Base-by-base conservation (phyloP, 2,888 invertebrate species). In the Steinernema hermaphroditum region DNA sequence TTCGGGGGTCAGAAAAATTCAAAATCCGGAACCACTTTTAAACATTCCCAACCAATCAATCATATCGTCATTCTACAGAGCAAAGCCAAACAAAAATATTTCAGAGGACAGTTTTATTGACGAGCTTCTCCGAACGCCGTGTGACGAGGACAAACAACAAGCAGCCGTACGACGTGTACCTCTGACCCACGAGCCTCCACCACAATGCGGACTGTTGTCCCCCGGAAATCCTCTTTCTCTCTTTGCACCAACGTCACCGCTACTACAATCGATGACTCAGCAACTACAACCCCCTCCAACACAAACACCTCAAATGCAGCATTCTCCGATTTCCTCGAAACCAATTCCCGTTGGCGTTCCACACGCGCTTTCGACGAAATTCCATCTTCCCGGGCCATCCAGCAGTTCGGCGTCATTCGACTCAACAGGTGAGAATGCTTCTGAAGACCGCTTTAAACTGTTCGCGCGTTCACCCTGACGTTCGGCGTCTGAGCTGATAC, bases 21-120 rank as follows among this genome's bases (percentile, higher is more conserved):
- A 29, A 62, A 62, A 62, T 62, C 62, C 62, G 62, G 62, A 62
- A 62, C 50, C 9, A 12, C 34, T 37, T 70, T 71, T 37, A 19
- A 19, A 74, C 24, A 2, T 27, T 12, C 16, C n/a, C 27, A 69
- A n/a, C 37, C 62, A n/a, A 62, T 62, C 29, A 62, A 32, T 50
- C 50, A 50, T 50, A 22, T n/a, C 50, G n/a, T 16, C 46, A 62
- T 29, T 34, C n/a, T n/a, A n/a, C n/a, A n/a, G n/a, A n/a, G n/a
- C n/a, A n/a, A 8, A 62, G 19, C n/a, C 62, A 29, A 62, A 70
- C 24, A 62, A 29, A 74, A 8, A 24, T 22, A n/a, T 77, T 80
- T 70, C 74, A 82, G 84, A 84, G 71, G 83, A 84, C 72, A 80
- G 73, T 12, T 75, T 81, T 1, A 69, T 84, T 9, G 83, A 84